A percentile compares a stretch with the other conserved stretches of the same genome.
Conservation (phyloP, 2,888 invertebrate genomes). For the Eupithecia inturbata region DNA sequence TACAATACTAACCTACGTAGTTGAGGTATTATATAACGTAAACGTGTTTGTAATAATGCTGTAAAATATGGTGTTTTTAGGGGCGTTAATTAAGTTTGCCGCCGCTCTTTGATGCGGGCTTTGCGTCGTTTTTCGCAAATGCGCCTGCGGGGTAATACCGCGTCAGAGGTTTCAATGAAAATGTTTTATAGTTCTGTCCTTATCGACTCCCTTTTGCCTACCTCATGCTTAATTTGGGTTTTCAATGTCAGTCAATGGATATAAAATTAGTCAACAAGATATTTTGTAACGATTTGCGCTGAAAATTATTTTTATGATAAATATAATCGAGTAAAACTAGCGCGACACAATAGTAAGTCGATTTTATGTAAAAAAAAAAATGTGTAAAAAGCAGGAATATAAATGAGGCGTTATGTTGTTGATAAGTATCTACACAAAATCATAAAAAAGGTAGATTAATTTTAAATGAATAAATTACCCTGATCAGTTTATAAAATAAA, state of each 20-base stretch:
- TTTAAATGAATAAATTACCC: neutral
- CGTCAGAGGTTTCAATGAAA: neutral
- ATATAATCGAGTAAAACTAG: neutral
- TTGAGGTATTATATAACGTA: neutral
- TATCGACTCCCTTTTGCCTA: neutral
- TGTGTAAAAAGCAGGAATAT: no score
- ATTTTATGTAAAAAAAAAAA: no score
- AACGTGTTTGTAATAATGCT: neutral
- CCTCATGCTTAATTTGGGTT: neutral
- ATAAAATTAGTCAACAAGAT: neutral
- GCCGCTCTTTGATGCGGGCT: neutral
- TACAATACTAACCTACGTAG: neutral
- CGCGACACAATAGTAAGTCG: no score
- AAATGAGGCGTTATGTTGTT: no score
- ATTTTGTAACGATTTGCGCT: neutral
- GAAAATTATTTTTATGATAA: neutral
- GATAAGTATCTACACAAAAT: neutral
- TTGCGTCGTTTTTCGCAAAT: conserved; percentile 9
- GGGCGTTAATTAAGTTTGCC: conserved; percentile 7
- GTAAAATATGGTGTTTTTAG: conserved; percentile 6
- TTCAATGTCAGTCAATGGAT: neutral
- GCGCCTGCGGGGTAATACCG: neutral
- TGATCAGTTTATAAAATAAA: neutral
- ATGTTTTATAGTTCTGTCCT: neutral
- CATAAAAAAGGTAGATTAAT: no score